Base-by-base conservation (phyloP, 2,888 invertebrate species). In the Macropis europaea region DNA sequence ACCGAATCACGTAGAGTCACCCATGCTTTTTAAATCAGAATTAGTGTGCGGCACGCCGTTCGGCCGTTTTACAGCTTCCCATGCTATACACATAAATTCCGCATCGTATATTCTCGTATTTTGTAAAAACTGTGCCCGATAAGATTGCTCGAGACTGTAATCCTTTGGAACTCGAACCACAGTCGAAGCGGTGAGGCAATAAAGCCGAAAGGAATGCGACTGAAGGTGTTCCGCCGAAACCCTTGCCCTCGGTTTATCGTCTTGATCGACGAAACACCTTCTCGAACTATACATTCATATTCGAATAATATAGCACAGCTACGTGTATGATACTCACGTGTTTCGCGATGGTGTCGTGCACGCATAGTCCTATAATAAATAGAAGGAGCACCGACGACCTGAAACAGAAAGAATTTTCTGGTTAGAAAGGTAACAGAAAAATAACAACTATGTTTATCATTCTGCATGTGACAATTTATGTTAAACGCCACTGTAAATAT, bases 381-480 rank as follows among this genome's bases (percentile, higher is more conserved):
- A 92, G 88, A 87, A 93, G 88, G 87, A 93, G 91, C 90, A 92
- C 91, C 90, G 93, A 91, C 90, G 92, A 92, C 91, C 94, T 94
- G 92, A 40, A 93, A 93, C 81, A 86, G 87, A 88, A 87, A 84
- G 26, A 42, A 34, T 26, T 73, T 19, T n/a, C 9, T 15, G 9
- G 0, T 50, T 59, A 45, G 34, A 48, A 4, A 38, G n/a, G n/a
- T n/a, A n/a, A n/a, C n/a, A n/a, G n/a, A n/a, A n/a, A n/a, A n/a
- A n/a, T n/a, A n/a, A n/a, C n/a, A n/a, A n/a, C n/a, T n/a, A n/a
- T n/a, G n/a, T n/a, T n/a, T n/a, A n/a, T n/a, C n/a, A n/a, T n/a
- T n/a, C n/a, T n/a, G n/a, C n/a, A n/a, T n/a, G n/a, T n/a, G n/a
- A n/a, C n/a, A n/a, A n/a, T n/a, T n/a, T n/a, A n/a, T n/a, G n/a